phyloP scores from a whole-genome alignment of 2,113 vertebrate species.

The Todiramphus saurophagus region DNA sequence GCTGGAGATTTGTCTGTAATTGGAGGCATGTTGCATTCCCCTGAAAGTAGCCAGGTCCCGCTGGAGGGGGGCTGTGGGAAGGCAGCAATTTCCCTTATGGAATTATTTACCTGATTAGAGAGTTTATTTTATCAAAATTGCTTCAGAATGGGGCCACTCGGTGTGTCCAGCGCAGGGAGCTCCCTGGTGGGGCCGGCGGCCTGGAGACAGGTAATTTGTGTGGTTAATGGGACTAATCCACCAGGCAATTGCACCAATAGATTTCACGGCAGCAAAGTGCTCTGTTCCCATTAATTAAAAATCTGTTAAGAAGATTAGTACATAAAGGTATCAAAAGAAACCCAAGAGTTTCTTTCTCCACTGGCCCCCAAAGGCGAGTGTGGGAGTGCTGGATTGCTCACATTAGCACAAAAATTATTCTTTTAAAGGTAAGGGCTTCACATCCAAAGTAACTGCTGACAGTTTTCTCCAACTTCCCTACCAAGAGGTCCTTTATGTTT shows the following conservation, averaged over 20 bases:
- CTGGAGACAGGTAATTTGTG: conserved; percentile 65
- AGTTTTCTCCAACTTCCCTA: background rate
- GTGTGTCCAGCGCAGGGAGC: conserved; percentile 58
- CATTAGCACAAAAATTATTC: conserved; percentile 10
- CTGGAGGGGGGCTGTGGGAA: conserved; percentile 80
- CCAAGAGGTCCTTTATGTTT: conserved; percentile 37
- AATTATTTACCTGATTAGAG: conserved; percentile 92
- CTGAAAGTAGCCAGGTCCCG: conserved; percentile 84
- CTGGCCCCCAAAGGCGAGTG: background rate
- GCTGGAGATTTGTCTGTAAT: conserved; percentile 69
- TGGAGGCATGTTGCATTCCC: conserved; percentile 77
- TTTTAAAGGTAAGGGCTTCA: background rate
- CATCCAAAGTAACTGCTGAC: conserved; percentile 1
- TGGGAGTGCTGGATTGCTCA: conserved; percentile 26
- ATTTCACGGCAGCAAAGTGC: conserved; percentile 23
- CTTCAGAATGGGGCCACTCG: conserved; percentile 66
- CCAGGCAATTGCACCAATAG: conserved; percentile 20
- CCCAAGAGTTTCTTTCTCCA: conserved; percentile 22
- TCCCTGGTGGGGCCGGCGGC: conserved; percentile 58
- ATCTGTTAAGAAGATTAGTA: conserved; percentile 67
- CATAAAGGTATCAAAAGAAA: conserved; percentile 24
- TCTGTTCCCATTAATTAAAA: conserved; percentile 68
- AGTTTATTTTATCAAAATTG: conserved; percentile 87
- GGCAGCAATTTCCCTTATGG: conserved; percentile 84
- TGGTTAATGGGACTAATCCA: conserved; percentile 60